Conservation (phyloP, 2,113 vertebrate genomes). For the Dipodomys spectabilis region DNA sequence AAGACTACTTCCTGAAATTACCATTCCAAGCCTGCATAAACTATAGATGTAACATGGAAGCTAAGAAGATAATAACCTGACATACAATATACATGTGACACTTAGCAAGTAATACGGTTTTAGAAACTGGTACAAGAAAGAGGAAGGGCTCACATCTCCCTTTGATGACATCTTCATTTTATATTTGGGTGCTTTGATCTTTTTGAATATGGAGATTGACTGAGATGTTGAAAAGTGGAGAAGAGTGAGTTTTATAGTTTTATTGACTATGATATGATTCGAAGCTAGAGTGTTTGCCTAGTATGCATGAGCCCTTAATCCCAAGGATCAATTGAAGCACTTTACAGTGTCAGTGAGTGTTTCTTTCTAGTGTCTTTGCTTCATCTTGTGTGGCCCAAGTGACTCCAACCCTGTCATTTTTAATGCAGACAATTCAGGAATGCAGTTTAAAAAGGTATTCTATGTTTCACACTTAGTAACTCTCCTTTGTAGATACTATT, state of each 20-base stretch:
- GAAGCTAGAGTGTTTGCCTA: not conserved
- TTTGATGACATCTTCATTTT: not conserved
- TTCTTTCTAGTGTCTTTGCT: not conserved
- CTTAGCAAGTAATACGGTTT: not conserved
- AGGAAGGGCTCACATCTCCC: not conserved
- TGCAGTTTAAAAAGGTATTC: constrained; percentile 3
- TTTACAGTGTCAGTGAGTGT: not conserved
- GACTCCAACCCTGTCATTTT: not conserved
- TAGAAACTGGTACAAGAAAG: not conserved
- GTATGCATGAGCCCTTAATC: not conserved
- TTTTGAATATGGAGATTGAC: not conserved
- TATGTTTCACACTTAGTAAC: not conserved
- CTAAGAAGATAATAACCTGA: constrained; percentile 20
- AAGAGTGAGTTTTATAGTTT: not conserved
- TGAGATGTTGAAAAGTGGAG: not conserved
- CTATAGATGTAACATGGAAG: not conserved
- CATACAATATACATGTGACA: not conserved
- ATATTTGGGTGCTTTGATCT: not conserved
- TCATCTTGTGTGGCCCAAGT: not conserved
- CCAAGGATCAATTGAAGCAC: not conserved
- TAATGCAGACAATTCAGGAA: constrained; percentile 1
- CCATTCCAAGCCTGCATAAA: not conserved
- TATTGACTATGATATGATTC: not conserved
- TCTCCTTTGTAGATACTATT: constrained; percentile 16
- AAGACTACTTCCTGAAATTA: constrained; percentile 13